These are phyloP conservation scores for Beroe ovata DNA, from an alignment of 37 sponge, comb jelly and placozoan genomes.

Conservation along the genomic window DNA sequence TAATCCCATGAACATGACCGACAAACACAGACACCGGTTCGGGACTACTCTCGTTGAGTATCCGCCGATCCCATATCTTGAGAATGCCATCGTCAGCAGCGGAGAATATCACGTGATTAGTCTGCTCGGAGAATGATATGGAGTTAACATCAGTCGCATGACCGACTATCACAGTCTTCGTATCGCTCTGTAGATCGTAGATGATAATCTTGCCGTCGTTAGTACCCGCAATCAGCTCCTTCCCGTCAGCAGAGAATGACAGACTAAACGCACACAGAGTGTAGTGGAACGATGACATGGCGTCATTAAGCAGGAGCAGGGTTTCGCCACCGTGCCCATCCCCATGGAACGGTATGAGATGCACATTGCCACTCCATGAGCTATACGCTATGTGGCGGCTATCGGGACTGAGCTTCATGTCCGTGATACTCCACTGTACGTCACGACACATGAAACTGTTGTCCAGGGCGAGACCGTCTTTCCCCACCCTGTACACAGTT, in stretches of 20 bases:
- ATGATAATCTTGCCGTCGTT: conserved; percentile 42
- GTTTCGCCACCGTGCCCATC: not conserved
- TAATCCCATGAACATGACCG: conserved; percentile 89
- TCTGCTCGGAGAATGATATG: conserved; percentile 70
- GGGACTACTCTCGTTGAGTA: conserved; percentile 67
- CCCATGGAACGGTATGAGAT: conserved; percentile 38
- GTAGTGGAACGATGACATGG: not conserved
- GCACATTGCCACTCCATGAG: conserved; percentile 56
- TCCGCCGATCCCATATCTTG: conserved; percentile 86
- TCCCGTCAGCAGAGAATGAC: conserved; percentile 73
- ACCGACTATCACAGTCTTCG: conserved; percentile 45
- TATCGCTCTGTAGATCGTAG: conserved; percentile 47
- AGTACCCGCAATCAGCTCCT: conserved; percentile 71
- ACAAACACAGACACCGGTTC: conserved; percentile 81
- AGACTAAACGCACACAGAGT: conserved; percentile 63
- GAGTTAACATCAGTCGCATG: conserved; percentile 84
- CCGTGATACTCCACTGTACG: conserved; percentile 25
- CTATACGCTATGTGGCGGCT: conserved; percentile 47
- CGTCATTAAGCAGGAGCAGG: not conserved
- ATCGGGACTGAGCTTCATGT: conserved; percentile 37
- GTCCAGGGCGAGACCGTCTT: not conserved
- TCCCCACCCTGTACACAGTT: not conserved
- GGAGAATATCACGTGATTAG: conserved; percentile 75
- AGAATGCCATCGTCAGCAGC: conserved; percentile 77
- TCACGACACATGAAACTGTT: not conserved